Evolutionary conservation across 1,140 invertebrate genomes (phyloP).

Genomic region (Orchesella cincta): DNA sequence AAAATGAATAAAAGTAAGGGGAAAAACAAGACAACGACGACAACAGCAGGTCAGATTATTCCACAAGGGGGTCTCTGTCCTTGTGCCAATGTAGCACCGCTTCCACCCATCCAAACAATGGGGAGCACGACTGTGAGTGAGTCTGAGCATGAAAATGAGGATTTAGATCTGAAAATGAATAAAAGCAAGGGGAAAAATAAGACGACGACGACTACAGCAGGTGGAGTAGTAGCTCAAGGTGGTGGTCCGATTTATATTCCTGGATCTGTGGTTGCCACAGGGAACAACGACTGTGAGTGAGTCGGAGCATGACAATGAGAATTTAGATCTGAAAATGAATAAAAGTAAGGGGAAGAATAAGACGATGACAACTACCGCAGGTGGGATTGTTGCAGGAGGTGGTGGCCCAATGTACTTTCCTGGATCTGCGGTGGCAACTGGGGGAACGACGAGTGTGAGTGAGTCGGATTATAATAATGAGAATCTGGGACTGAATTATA

Average conservation of each 20-base stretch:
- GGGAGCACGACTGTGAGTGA: not conserved
- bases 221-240: not conserved
- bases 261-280: not conserved
- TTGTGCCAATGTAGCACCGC: not conserved
- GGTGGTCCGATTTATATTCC: not conserved
- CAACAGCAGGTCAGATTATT: not conserved
- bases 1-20: not conserved
- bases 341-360: not conserved
- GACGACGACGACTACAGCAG: not conserved
- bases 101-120: too few relatives aligned
- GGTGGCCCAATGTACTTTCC: not conserved
- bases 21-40: not conserved
- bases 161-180: not conserved
- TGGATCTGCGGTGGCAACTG: not conserved
- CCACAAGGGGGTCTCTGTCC: not conserved
- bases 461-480: not conserved
- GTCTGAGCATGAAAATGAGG: not conserved
- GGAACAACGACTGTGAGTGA: not conserved
- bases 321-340: not conserved
- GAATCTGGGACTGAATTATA: not conserved
- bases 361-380: not conserved
- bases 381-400: not conserved
- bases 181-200: not conserved
- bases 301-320: not conserved
- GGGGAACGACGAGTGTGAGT: not conserved